Evolutionary conservation across 2,888 invertebrate genomes (phyloP), one percentile per base, ranked within the genome.

Genomic region (Tipula vernalis): DNA sequence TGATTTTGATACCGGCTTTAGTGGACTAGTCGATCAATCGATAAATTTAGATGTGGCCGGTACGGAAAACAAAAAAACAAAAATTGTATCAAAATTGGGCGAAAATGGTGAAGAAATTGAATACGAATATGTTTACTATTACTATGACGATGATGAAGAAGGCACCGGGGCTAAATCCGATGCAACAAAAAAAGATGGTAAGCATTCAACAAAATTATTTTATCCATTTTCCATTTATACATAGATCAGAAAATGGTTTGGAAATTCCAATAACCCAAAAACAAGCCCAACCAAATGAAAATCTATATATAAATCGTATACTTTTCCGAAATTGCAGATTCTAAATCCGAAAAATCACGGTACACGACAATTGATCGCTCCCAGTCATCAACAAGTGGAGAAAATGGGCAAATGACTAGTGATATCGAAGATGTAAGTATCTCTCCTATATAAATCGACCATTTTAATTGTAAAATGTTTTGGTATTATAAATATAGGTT

Each of bases 81-180:
- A 95, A 87, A 95, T 96, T 89, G 95, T 97, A 93, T 95, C 97
- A 44, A 96, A 97, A 89, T 97, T 97, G 90, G 97, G 96, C 13
- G 96, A 96, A 0, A 97, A 97, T 89, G 97, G 97, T 1, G 95
- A 97, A 91, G 97, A 97, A 90, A 97, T 97, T 90, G 97, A 97
- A 91, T 97, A 97, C 90, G 97, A 97, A 90, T 97, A 97, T 90
- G 96, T 97, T 39, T 97, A 97, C 90, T 97, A 97, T 90, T 97
- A 97, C 89, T 96, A 96, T 89, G 96, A 97, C 89, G 97, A 97
- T 88, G 96, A 96, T 3, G 96, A 96, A 28, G 94, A 94, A 86
- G 93, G 88, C 0, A 83, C 3, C 39, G 39, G 39, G 12, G 12
- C 0, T 13, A 86, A 84, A 18, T 57, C 51, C 6, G 51, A 41